Conservation (phyloP, 2,113 vertebrate genomes). For the Otus sunia region DNA sequence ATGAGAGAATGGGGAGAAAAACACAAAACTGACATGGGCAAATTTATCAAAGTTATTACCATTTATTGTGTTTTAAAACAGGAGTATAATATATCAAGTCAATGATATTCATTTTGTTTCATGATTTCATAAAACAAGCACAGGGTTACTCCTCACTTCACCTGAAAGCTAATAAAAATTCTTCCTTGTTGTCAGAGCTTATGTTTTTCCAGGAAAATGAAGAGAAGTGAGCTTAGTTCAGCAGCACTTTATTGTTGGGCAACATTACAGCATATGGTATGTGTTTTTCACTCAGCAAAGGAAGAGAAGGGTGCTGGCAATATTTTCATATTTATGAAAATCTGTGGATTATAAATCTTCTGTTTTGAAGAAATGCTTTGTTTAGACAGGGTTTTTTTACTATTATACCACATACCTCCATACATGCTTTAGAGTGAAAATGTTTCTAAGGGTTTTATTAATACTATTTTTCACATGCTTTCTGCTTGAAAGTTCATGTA, state of each 20-base stretch:
- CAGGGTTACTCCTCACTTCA: neutral
- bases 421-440: neutral
- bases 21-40: neutral
- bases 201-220: slow-evolving; percentile 58
- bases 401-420: neutral
- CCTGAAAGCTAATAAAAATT: slow-evolving; percentile 55
- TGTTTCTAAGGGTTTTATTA: slow-evolving; percentile 14
- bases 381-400: neutral
- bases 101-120: slow-evolving; percentile 41
- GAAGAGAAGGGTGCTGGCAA: neutral
- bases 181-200: slow-evolving; percentile 13
- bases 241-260: slow-evolving; percentile 41
- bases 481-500: neutral
- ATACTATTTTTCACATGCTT: slow-evolving; percentile 17
- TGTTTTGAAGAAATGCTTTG: neutral
- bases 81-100: slow-evolving; percentile 48
- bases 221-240: slow-evolving; percentile 58
- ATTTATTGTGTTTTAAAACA: slow-evolving; percentile 59
- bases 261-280: neutral
- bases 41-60: slow-evolving; percentile 51
- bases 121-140: slow-evolving; percentile 67
- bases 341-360: slow-evolving; percentile 21
- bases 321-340: slow-evolving; percentile 26
- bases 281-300: neutral
- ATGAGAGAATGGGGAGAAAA: neutral